A percentile compares a stretch with the other conserved stretches of the same genome.
These are phyloP conservation scores for Drosophila falleni DNA, from an alignment of 2,888 invertebrate species.

Conservation along the genomic window DNA sequence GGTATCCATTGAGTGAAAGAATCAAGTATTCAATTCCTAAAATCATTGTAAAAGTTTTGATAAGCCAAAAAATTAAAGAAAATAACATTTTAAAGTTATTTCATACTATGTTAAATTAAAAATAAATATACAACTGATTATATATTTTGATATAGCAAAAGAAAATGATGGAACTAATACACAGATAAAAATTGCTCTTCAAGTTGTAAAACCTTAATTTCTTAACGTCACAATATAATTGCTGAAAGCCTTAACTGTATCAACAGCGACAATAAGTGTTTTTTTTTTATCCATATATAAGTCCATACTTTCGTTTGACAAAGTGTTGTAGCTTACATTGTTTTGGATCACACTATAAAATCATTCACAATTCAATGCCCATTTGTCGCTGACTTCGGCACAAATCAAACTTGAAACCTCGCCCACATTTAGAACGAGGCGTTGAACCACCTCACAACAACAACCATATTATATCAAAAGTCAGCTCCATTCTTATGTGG, in stretches of 20 bases:
- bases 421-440: slow-evolving; percentile 78
- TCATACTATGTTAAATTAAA: too few species aligned
- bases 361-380: slow-evolving; percentile 72
- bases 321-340: slow-evolving; percentile 38
- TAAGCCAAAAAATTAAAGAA: too few species aligned
- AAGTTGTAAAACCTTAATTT: background rate
- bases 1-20: too few species aligned
- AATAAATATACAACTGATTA: too few species aligned
- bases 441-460: slow-evolving; percentile 62
- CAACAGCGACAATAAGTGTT: background rate
- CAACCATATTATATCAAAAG: slow-evolving; percentile 22
- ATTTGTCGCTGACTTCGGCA: slow-evolving; percentile 63
- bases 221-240: background rate
- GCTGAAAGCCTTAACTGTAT: background rate
- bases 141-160: too few species aligned
- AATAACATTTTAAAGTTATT: too few species aligned
- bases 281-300: background rate
- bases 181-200: background rate
- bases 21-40: too few species aligned
- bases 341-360: slow-evolving; percentile 44
- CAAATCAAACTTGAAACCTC: slow-evolving; percentile 75
- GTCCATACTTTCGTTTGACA: slow-evolving; percentile 12
- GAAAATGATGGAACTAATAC: too few species aligned
- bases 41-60: too few species aligned
- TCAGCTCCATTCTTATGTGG: slow-evolving; percentile 48